Base-by-base conservation (phyloP, 2,113 vertebrate genomes). In the Lota lota region DNA sequence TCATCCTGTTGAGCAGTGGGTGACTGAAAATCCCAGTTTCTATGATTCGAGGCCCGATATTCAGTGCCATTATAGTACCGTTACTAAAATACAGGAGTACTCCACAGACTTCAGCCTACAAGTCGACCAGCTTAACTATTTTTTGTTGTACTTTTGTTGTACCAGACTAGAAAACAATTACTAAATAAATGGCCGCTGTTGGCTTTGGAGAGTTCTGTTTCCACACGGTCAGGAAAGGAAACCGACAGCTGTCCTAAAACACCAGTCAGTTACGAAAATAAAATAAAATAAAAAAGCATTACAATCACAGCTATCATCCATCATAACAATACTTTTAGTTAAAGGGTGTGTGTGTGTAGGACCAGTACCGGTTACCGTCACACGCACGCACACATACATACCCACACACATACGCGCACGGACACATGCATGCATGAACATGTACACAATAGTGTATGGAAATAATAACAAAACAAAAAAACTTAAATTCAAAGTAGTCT, bases 81-180 rank as follows among this genome's bases (percentile, higher is more conserved):
- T n/a, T 5, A n/a, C 16, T 56, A 56, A 56, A 56, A 56, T 56
- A 19, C 64, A 63, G 24, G 33, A 0, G 40, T 51, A 68, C 28
- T 65, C 36, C 61, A 22, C 20, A 20, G 20, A 66, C 74, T 50
- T 59, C 53, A 72, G 66, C 20, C 77, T 78, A 67, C 57, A 66
- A 63, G 56, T 67, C 18, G 40, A 66, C 18, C 57, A 22, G 62
- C 40, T 47, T 47, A 8, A 47, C 40, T 47, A 33, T 78, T 67
- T 73, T 74, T 78, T 69, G 65, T 70, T 58, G 65, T 66, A 60
- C 63, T 72, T 53, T 75, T 76, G 65, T 74, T 73, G 66, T 36
- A 80, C 65, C 68, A 73, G 62, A 76, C 60, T 69, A 56, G 33
- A 70, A 67, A 18, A 51, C 1, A 12, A 69, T 66, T 21, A 61